Base-by-base conservation (phyloP, 2,113 vertebrate genomes). In the Polypterus senegalus region DNA sequence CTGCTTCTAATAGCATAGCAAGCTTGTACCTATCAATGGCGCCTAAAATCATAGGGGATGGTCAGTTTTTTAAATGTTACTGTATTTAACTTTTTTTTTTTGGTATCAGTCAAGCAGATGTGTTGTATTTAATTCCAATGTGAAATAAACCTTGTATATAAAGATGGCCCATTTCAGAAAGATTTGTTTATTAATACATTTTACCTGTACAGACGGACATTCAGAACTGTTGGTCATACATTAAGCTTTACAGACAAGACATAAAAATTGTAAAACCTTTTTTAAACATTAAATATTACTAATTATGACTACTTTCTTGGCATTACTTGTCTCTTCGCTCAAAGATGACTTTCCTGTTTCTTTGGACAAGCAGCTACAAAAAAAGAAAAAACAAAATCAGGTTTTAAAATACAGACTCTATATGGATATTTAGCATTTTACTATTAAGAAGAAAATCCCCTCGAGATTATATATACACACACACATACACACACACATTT, bases 301-400 rank as follows among this genome's bases (percentile, higher is more conserved):
- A 54, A 47, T 58, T 66, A 47, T 45, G 53, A 1, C 9, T n/a
- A 46, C 46, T 7, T 48, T n/a, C 61, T 8, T 63, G 6, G 47
- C 47, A 47, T 8, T 44, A 61, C 48, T 51, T 51, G 7, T 27
- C 4, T 47, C 48, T 71, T 51, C 44, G 63, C 9, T 63, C 68
- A 11, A 10, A 10, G 61, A 79, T 77, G 0, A 53, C 62, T 51
- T 61, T 76, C 67, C 65, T 76, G 73, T 87, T 86, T 62, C 61
- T 79, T 64, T 83, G 81, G 60, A 89, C 78, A 44, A 76, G 77
- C 46, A 89, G 72, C 87, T 89, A 73, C 55, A 66, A 48, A 70
- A 51, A 57, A 67, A 53, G 65, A 59, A 47, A 57, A 27, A 27
- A 27, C 27, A 27, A 27, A 27, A 27, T 27, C 27, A 27, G 27